Evolutionary conservation across 2,797 vertebrate genomes (phyloP), one percentile per base, ranked within the genome.

Genomic region (Eremophila alpestris): DNA sequence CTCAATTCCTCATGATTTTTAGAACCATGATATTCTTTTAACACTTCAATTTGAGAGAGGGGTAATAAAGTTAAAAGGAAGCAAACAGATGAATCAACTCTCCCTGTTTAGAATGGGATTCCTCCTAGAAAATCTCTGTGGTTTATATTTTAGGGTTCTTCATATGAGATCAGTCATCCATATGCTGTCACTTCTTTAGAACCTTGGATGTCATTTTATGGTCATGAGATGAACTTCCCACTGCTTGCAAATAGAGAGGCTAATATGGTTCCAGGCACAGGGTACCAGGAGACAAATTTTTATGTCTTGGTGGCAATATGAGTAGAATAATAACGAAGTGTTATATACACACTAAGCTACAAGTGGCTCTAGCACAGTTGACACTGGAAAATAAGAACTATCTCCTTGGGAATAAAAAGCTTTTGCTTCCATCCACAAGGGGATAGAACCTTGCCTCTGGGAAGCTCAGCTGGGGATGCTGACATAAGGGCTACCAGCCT

Each of bases 21-120:
- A 89, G 71, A 95, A 90, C 75, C 40, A 81, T 38, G 3, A 20
- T 94, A 91, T 92, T 87, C 56, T 89, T 93, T 93, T 93, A 95
- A 63, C 21, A 40, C 54, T 94, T 95, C 64, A 19, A 3, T 76
- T 90, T 45, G 54, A 89, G 59, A 95, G 18, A 52, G 49, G 49
- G 89, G 20, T 36, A 60, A 91, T 90, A 94, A 71, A 89, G 38
- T 94, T 90, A 68, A 92, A 97, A 93, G 60, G 58, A 70, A 81
- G 71, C 82, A 94, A 85, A 32, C 4, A 30, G 46, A 83, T 79
- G 51, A 89, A 84, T 76, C 41, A 78, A 7, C 32, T 67, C 34
- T 89, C 24, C 40, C 32, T 70, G 40, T 85, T 95, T 65, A 95
- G 92, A 95, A 59, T 83, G 19, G 77, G 69, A 67, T 48, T 86